Base-by-base conservation (phyloP, 2,888 invertebrate species). In the Parapristionchus giblindavisi region DNA sequence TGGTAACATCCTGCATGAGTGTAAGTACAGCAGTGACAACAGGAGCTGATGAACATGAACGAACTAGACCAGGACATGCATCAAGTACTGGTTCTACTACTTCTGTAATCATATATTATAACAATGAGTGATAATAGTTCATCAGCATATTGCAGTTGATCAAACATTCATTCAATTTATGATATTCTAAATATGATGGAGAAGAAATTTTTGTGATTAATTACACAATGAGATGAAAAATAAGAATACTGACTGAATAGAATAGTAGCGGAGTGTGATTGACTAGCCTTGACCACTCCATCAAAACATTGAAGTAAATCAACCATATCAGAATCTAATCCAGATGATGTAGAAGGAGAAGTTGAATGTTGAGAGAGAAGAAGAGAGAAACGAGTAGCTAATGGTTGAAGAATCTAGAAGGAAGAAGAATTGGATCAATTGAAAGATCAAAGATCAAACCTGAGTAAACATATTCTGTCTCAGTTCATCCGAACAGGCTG, bases 241-340 rank as follows among this genome's bases (percentile, higher is more conserved):
- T n/a, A n/a, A 51, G 27, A 32, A 54, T 4, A 76, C 80, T 75
- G 91, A 84, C 91, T 91, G 87, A 92, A 92, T 51, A 92, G 81
- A 40, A 88, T 84, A 5, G 72, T 56, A 34, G 90, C 90, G 1
- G 90, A 90, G 5, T 89, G 82, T 65, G 90, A 89, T 78, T 90
- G 89, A 3, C 91, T 89, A 0, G 93, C 93, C 85, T 92, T 92
- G 0, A 92, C 91, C 77, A 92, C 91, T 34, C 93, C 93, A 86
- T 82, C 54, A 80, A 83, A 85, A 78, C 85, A 81, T 66, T 94
- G 94, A 27, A 71, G 56, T 29, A 71, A 56, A 40, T 71, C 70
- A 29, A 71, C 40, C 11, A 71, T 54, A 34, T 71, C 56, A 24
- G 70, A 71, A 29, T 71, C 70, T 27, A 68, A 34, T n/a, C 48